phyloP scores from a whole-genome alignment of 2,113 vertebrate species.

The Thermophis baileyi region DNA sequence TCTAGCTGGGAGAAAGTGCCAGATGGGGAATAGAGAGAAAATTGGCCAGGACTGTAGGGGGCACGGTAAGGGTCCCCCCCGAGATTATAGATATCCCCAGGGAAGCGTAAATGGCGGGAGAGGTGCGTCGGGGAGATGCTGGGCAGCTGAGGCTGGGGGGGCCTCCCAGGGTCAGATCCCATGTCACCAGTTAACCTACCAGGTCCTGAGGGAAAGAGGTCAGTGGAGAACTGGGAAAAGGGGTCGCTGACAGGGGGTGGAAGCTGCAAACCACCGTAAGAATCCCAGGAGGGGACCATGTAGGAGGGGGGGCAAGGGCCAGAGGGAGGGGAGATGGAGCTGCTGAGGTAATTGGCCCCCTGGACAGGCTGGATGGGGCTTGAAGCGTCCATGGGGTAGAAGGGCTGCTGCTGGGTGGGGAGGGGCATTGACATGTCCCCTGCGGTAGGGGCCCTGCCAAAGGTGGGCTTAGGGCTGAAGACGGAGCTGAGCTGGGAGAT shows the following conservation, averaged over 20 bases:
- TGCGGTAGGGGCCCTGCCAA: too few species aligned
- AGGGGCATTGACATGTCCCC: not conserved
- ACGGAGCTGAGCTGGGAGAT: not conserved
- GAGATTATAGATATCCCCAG: not conserved
- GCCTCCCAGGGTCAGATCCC: not conserved
- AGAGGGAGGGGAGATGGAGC: fast-evolving
- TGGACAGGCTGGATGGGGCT: not conserved
- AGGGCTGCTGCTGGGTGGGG: not conserved
- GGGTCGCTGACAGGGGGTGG: not conserved
- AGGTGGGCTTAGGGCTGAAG: not conserved
- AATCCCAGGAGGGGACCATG: not conserved
- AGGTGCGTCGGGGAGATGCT: fast-evolving
- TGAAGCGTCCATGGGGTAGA: not conserved
- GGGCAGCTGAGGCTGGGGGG: fast-evolving
- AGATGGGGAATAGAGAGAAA: not conserved
- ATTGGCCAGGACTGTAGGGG: not conserved
- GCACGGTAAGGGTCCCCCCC: not conserved
- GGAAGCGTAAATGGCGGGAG: not conserved
- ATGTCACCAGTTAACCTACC: too few species aligned
- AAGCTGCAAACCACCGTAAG: not conserved
- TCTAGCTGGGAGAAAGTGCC: not conserved
- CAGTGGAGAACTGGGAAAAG: not conserved
- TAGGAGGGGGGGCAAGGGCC: not conserved
- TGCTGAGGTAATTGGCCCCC: too few species aligned
- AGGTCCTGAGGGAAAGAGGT: not conserved